A percentile compares a stretch with the other conserved stretches of the same genome.
These are phyloP conservation scores for Theocolax elegans DNA, from an alignment of 1,140 invertebrate genomes.

Conservation along the genomic window DNA sequence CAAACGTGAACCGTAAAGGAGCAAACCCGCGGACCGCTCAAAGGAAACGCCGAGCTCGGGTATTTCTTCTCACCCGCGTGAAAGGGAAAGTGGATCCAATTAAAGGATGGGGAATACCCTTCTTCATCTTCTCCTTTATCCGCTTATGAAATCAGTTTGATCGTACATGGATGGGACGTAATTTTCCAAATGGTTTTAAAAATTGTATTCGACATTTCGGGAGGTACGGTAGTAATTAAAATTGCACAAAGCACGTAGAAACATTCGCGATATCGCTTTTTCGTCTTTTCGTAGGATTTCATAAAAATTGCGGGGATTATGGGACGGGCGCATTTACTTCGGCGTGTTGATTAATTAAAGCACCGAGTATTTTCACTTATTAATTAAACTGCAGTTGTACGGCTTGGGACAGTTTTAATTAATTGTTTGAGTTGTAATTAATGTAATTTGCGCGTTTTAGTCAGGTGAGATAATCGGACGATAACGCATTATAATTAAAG, in stretches of 20 bases:
- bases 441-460: background rate
- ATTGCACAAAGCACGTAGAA: slow-evolving; percentile 5
- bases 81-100: too few species aligned
- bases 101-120: too few species aligned
- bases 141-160: slow-evolving; percentile 19
- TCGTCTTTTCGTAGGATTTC: background rate
- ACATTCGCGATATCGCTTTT: too few species aligned
- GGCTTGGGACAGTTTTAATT: background rate
- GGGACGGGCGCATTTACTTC: background rate
- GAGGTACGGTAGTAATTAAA: background rate
- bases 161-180: background rate
- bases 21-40: too few species aligned
- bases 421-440: slow-evolving; percentile 11
- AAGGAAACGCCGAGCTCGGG: too few species aligned
- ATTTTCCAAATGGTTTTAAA: slow-evolving; percentile 2
- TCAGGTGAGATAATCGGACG: background rate
- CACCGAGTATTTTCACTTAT: background rate
- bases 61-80: too few species aligned
- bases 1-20: too few species aligned
- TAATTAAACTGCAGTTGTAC: slow-evolving; percentile 1
- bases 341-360: background rate
- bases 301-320: background rate
- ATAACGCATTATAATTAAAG: slow-evolving; percentile 17
- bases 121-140: background rate
- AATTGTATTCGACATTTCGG: too few species aligned